These are phyloP conservation scores for Caenorhabditis sp. DNA, from an alignment of 2,888 invertebrate genomes.

Conservation along the genomic window DNA sequence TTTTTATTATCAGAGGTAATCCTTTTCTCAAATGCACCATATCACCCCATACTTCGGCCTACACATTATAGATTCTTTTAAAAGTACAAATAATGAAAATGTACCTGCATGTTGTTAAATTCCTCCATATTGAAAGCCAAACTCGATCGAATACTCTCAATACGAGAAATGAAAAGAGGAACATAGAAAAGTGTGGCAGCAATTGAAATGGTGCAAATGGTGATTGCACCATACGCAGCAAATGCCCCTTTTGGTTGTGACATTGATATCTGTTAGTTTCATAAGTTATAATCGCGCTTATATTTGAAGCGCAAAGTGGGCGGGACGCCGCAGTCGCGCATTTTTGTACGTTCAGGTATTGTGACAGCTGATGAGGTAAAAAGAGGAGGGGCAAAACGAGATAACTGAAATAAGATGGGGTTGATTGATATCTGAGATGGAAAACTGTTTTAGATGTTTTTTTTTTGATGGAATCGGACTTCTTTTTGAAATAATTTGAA, in stretches of 20 bases:
- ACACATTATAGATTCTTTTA: constrained; percentile 1
- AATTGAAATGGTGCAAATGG: constrained; percentile 47
- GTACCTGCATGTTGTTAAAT: constrained; percentile 52
- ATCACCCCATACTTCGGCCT: constrained; percentile 55
- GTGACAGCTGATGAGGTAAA: not conserved
- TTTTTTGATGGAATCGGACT: too few relatives aligned
- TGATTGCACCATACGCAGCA: constrained; percentile 47
- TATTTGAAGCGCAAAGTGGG: not conserved
- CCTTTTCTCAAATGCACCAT: constrained; percentile 41
- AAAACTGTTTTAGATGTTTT: too few relatives aligned
- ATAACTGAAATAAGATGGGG: not conserved
- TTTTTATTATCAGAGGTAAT: constrained; percentile 23
- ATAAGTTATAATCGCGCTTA: not conserved
- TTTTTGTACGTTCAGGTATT: not conserved
- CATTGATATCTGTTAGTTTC: not conserved
- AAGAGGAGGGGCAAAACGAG: not conserved
- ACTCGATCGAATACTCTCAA: constrained; percentile 40
- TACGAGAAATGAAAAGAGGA: constrained; percentile 40
- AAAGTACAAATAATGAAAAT: not conserved
- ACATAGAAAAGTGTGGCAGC: constrained; percentile 44
- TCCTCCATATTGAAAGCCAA: constrained; percentile 49
- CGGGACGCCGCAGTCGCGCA: not conserved
- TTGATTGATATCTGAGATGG: not conserved
- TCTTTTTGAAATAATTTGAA: too few relatives aligned
- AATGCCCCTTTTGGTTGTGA: constrained; percentile 23